Base-by-base conservation (phyloP, 1,140 invertebrate species). In the Octopus bimaculoides region DNA sequence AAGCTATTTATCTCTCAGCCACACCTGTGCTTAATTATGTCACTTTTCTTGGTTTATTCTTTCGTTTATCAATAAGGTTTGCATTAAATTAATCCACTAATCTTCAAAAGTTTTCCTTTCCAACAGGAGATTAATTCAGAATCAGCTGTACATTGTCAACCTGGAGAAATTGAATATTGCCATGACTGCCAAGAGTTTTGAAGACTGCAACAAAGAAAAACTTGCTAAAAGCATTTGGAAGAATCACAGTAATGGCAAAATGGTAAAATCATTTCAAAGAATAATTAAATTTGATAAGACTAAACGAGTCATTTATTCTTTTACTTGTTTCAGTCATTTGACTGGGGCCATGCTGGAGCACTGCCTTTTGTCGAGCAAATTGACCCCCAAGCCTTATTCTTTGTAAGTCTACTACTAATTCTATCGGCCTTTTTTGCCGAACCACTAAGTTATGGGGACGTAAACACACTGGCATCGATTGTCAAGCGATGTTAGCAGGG, bases 201-300 rank as follows among this genome's bases (percentile, higher is more conserved):
- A 82, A 66, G 82, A 84, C 10, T 86, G 84, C 77, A 85, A 88
- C 77, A 88, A 88, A 77, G 83, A 84, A 9, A 83, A 83, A 6
- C 82, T 87, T 3, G 83, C 87, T 0, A 87, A 82, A 71, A 84
- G 86, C n/a, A 84, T 88, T 61, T 87, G 86, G 87, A 85, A 85
- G 55, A 87, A 86, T 61, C 87, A 88, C 80, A 85, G 82, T 69
- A 86, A 87, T 75, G 83, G 87, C 61, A 85, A 85, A 83, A 81
- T 79, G 17, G 87, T 88, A 84, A 78, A 83, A 79, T n/a, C 9
- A 12, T 61, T 12, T 9, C 20, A 17, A 12, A 17, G 9, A n/a
- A 20, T 12, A 9, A 1, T 74, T 74, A 12, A n/a, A 9, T 74
- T n/a, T 74, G 10, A 9, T 52, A 20, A 17, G 17, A 14, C 61